These are phyloP conservation scores for Eupithecia subumbrata DNA, from an alignment of 2,888 invertebrate species.

Conservation along the genomic window DNA sequence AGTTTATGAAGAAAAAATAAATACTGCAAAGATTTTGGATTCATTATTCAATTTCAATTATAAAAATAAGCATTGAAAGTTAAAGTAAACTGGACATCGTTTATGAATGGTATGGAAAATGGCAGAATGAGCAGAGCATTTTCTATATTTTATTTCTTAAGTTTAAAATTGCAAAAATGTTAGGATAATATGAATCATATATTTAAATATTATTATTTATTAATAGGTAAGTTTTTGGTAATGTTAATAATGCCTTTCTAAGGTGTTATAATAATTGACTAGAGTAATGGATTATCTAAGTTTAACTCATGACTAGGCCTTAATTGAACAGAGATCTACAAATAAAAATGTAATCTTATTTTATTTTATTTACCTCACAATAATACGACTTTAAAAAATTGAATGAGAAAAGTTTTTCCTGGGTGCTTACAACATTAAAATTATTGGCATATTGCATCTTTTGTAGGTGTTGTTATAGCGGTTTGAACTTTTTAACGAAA, in stretches of 20 bases:
- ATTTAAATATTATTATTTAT: conserved; percentile 1
- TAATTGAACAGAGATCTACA: neutral
- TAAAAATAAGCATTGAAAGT: neutral
- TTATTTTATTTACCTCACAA: neutral
- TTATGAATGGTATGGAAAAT: neutral
- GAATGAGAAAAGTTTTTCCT: neutral
- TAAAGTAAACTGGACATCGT: neutral
- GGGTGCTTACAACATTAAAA: neutral
- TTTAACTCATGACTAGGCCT: conserved; percentile 65
- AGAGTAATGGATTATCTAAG: conserved; percentile 62
- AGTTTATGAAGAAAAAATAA: neutral
- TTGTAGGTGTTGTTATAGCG: neutral
- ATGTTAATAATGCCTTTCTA: conserved; percentile 42
- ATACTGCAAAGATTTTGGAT: neutral
- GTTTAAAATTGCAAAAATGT: neutral
- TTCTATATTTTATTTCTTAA: neutral
- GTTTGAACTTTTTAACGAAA: neutral
- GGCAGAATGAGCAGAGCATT: neutral
- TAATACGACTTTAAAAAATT: neutral
- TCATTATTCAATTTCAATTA: neutral
- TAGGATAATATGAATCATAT: neutral
- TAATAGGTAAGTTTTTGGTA: conserved; percentile 12
- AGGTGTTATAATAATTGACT: conserved; percentile 75
- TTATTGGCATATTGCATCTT: neutral
- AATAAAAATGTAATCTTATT: neutral